phyloP scores from a whole-genome alignment of 2,888 invertebrate genomes.

The Leptopilina syphax region DNA sequence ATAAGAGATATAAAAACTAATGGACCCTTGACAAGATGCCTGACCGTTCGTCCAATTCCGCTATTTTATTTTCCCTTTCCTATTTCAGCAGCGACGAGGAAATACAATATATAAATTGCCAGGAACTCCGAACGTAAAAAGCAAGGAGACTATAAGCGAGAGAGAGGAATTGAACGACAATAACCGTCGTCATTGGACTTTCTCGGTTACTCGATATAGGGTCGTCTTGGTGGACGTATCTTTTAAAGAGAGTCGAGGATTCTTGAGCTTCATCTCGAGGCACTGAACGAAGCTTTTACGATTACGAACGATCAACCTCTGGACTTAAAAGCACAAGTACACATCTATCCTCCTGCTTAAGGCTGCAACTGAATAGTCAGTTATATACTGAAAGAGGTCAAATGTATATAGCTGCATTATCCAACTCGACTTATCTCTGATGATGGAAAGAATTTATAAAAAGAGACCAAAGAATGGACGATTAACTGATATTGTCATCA shows the following conservation, averaged over 20 bases:
- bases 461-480: too few relatives aligned
- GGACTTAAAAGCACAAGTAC: neutral
- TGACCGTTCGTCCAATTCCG: neutral
- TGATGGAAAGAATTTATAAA: neutral
- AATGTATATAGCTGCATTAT: neutral
- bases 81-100: neutral
- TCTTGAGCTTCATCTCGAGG: conserved; percentile 29
- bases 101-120: conserved; percentile 4
- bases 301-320: conserved; percentile 32
- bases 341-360: conserved; percentile 2
- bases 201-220: conserved; percentile 14
- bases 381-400: conserved; percentile 6
- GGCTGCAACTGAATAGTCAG: conserved; percentile 1
- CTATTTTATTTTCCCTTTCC: conserved; percentile 7
- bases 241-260: conserved; percentile 22
- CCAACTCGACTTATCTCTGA: neutral
- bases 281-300: conserved; percentile 22
- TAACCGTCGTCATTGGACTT: conserved; percentile 13
- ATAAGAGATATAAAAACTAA: conserved; percentile 16
- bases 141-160: conserved; percentile 5
- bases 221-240: neutral
- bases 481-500: too few relatives aligned
- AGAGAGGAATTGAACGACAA: conserved; percentile 9
- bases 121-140: conserved; percentile 24
- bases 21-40: conserved; percentile 1